A percentile compares a stretch with the other conserved stretches of the same genome.
phyloP scores from a whole-genome alignment of 2,113 vertebrate species.

The Colaptes auratus region DNA sequence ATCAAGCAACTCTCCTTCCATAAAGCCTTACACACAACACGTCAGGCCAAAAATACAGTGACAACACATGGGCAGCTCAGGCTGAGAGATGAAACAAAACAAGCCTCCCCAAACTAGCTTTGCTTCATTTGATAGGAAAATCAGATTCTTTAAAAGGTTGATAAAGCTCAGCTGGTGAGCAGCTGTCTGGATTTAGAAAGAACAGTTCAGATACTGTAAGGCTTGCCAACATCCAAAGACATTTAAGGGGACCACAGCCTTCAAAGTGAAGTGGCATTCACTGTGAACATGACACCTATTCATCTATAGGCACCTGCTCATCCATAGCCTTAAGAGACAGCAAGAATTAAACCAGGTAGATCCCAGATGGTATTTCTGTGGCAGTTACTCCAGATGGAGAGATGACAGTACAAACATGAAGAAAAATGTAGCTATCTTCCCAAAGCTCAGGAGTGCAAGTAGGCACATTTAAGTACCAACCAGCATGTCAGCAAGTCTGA shows the following conservation, averaged over 20 bases:
- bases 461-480: not conserved
- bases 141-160: not conserved
- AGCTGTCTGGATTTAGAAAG: not conserved
- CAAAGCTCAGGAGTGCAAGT: not conserved
- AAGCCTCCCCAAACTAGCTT: not conserved
- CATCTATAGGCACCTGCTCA: not conserved
- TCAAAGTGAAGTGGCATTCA: not conserved
- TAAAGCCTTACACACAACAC: not conserved
- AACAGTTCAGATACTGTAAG: not conserved
- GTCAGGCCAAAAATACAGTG: not conserved
- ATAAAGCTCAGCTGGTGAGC: not conserved
- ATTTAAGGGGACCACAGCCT: not conserved
- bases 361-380: not conserved
- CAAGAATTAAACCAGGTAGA: not conserved
- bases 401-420: not conserved
- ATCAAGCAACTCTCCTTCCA: not conserved
- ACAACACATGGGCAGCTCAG: not conserved
- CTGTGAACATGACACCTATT: not conserved
- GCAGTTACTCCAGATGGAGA: not conserved
- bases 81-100: not conserved
- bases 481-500: not conserved
- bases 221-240: not conserved
- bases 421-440: not conserved
- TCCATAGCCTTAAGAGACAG: not conserved
- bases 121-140: not conserved